Conservation (phyloP, 1,140 invertebrate species). For the Drosophila pruinosa region DNA sequence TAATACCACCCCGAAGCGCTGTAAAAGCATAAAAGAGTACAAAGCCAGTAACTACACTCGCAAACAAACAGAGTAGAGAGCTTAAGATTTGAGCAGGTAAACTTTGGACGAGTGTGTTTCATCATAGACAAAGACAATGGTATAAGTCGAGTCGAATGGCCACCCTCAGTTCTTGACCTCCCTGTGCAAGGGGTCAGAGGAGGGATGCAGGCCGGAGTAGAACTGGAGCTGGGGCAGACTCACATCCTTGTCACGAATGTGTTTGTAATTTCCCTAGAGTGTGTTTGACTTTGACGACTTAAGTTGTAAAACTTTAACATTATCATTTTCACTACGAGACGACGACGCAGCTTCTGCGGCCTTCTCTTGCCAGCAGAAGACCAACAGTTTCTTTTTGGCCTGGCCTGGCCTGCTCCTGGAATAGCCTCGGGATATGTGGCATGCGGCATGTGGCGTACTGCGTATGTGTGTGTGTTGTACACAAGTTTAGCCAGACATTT, state of each 20-base stretch:
- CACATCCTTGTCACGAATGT: slow-evolving; percentile 76
- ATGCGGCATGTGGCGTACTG: slow-evolving; percentile 18
- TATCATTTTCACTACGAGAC: slow-evolving; percentile 78
- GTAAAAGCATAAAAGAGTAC: slow-evolving; percentile 67
- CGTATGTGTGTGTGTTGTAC: slow-evolving; percentile 37
- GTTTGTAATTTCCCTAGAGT: slow-evolving; percentile 83
- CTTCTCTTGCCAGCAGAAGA: slow-evolving; percentile 15
- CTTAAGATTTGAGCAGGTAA: slow-evolving; percentile 74
- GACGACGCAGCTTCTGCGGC: slow-evolving; percentile 20
- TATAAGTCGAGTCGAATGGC: slow-evolving; percentile 14
- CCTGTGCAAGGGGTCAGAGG: background rate
- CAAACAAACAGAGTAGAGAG: slow-evolving; percentile 31
- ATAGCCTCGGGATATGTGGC: slow-evolving; percentile 42
- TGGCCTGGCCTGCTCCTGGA: slow-evolving; percentile 17
- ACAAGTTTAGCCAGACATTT: slow-evolving; percentile 66
- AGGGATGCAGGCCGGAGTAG: background rate
- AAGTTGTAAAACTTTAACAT: slow-evolving; percentile 83
- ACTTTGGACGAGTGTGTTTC: slow-evolving; percentile 55
- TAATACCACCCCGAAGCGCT: slow-evolving; percentile 81
- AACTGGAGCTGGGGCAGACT: slow-evolving; percentile 7
- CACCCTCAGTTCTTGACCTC: slow-evolving; percentile 61
- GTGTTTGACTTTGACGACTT: slow-evolving; percentile 83
- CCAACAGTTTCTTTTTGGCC: slow-evolving; percentile 8
- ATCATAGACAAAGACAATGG: slow-evolving; percentile 50
- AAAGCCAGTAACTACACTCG: slow-evolving; percentile 21